Percentiles rank a stretch among this genome's conserved stretches.
phyloP scores from a whole-genome alignment of 2,113 vertebrate species.

The Setophaga petechia region DNA sequence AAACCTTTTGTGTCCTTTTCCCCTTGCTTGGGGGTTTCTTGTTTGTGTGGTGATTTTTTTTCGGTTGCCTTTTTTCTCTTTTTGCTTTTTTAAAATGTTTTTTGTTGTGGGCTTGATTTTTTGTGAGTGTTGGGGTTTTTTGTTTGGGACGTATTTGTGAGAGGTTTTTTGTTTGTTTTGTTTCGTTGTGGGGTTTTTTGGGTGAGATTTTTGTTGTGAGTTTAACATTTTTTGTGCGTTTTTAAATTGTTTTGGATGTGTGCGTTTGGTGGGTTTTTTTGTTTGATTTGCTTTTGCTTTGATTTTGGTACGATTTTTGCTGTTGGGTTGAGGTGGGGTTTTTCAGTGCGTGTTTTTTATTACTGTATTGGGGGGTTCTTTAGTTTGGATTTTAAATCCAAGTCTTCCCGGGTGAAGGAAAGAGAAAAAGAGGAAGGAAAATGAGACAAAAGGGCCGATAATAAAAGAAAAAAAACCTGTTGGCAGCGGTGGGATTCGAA shows the following conservation, averaged over 20 bases:
- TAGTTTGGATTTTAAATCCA: not conserved
- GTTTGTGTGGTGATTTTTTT: no score
- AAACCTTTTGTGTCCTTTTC: no score
- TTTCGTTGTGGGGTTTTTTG: not conserved
- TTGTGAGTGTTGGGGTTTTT: fast-evolving
- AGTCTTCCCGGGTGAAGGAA: no score
- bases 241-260: not conserved
- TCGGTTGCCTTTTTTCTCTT: no score
- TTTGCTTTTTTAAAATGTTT: not conserved
- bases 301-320: no score
- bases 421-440: not conserved
- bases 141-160: not conserved
- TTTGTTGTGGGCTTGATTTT: no score
- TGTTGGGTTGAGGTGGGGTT: no score
- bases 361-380: not conserved
- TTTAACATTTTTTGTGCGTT: fast-evolving
- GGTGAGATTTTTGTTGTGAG: not conserved
- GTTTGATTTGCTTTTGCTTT: no score
- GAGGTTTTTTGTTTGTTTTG: fast-evolving
- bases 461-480: not conserved
- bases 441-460: fast-evolving
- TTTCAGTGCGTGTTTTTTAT: not conserved
- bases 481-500: constrained; percentile 91
- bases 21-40: not conserved
- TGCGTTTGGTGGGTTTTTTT: fast-evolving